Evolutionary conservation across 1,140 invertebrate genomes (phyloP).

Genomic region (Drosophila ficusphila): DNA sequence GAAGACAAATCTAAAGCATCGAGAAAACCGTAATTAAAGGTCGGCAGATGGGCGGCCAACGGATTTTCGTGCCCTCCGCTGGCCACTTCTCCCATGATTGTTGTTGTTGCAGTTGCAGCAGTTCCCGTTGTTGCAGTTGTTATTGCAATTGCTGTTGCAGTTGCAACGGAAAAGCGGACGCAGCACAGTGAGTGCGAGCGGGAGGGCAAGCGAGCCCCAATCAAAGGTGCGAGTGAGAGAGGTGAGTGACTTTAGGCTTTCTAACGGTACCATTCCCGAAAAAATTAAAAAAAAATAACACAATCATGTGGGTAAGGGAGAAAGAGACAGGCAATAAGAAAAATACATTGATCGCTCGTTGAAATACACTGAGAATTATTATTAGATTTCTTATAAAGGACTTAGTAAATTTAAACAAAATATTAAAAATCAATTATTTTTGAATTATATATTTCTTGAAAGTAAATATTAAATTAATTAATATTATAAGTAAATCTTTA

Average conservation of each 20-base stretch:
- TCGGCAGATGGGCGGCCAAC: conserved; percentile 34
- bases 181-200: conserved; percentile 31
- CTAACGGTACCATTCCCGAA: conserved; percentile 4
- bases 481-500: too few species aligned
- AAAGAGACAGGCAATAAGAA: not conserved
- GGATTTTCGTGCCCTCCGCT: conserved; percentile 30
- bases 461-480: too few species aligned
- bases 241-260: conserved; percentile 23
- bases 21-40: not conserved
- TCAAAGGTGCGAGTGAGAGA: conserved; percentile 23
- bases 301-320: not conserved
- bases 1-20: not conserved
- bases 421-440: too few species aligned
- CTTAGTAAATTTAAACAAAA: too few species aligned
- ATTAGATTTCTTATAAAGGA: not conserved
- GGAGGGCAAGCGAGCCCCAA: conserved; percentile 15
- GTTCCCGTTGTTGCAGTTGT: conserved; percentile 2
- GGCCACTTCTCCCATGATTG: conserved; percentile 8
- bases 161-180: conserved; percentile 10
- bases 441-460: too few species aligned
- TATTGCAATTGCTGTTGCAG: conserved; percentile 11
- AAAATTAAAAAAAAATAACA: not conserved
- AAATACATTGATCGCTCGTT: not conserved
- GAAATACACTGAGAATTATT: too few species aligned
- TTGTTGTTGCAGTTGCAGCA: not conserved